A percentile compares a stretch with the other conserved stretches of the same genome.
Evolutionary conservation across 2,797 vertebrate genomes (phyloP).

Genomic region (Xerus rutilus): DNA sequence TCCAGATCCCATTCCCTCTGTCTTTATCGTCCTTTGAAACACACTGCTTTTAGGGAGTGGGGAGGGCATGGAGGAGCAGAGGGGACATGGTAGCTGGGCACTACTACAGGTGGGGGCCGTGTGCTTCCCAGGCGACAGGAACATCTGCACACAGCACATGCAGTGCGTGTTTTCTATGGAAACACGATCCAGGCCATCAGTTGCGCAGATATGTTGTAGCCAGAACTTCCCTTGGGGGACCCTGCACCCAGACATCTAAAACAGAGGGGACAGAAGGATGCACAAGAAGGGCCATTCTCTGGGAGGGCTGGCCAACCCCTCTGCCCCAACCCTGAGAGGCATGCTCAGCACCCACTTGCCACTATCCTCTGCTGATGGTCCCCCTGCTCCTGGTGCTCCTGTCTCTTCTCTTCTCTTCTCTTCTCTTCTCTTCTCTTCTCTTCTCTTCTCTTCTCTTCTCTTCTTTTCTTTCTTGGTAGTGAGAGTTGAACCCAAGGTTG

Average conservation of each 20-base stretch:
- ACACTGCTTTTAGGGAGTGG: not conserved
- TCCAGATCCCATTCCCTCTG: not conserved
- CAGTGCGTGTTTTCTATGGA: not conserved
- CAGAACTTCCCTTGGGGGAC: accelerated
- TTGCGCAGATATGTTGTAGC: too few relatives aligned
- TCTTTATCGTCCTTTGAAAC: not conserved
- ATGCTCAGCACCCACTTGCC: too few relatives aligned
- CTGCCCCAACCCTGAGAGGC: accelerated
- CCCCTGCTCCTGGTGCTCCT: too few relatives aligned
- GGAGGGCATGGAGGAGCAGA: accelerated
- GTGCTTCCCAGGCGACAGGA: not conserved
- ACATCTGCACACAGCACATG: not conserved
- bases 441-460: too few relatives aligned
- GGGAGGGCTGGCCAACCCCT: accelerated
- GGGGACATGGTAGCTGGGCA: not conserved
- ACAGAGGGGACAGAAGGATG: not conserved
- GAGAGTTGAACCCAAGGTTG: too few relatives aligned
- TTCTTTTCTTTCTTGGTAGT: too few relatives aligned
- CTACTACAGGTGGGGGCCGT: accelerated
- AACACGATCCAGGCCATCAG: not conserved
- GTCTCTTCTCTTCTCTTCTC: too few relatives aligned
- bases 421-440: too few relatives aligned
- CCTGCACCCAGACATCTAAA: not conserved
- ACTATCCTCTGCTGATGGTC: not conserved
- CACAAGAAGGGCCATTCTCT: accelerated